These are phyloP conservation scores for Pygmarrhopalites habei DNA, from an alignment of 1,140 invertebrate species.

Conservation along the genomic window DNA sequence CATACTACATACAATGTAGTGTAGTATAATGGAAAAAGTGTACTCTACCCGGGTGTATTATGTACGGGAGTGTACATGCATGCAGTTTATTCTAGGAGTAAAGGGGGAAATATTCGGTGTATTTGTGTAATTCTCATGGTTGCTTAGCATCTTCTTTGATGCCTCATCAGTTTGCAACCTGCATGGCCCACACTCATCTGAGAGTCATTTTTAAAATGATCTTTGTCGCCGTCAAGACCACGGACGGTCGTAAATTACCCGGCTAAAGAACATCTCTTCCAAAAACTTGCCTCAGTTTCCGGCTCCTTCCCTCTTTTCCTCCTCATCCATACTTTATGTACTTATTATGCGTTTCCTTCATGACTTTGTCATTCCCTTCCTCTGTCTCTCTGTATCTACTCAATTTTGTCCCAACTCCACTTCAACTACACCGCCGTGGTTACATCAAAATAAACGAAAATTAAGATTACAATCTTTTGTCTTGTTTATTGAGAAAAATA, in stretches of 20 bases:
- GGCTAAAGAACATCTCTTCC: background rate
- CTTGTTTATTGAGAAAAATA: no score
- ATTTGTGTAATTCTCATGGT: background rate
- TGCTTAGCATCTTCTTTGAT: background rate
- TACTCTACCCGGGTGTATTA: no score
- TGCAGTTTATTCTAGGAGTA: background rate
- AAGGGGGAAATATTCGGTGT: background rate
- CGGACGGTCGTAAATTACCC: background rate
- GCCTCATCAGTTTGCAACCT: slow-evolving; percentile 18
- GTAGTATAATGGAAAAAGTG: no score
- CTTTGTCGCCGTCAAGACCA: background rate
- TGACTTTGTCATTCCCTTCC: no score
- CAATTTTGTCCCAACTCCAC: no score
- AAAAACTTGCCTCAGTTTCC: background rate
- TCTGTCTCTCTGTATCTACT: no score
- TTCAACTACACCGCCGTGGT: no score
- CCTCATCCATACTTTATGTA: no score
- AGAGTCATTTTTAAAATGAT: slow-evolving; percentile 14
- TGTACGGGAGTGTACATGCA: background rate
- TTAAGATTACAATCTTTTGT: no score
- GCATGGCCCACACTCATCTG: slow-evolving; percentile 10
- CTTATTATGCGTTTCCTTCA: no score
- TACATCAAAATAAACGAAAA: no score
- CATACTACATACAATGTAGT: no score
- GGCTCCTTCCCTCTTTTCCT: background rate